Percentiles rank a stretch among this genome's conserved stretches.
Conservation (phyloP, 1,140 invertebrate genomes). For the Nasonia longicornis region DNA sequence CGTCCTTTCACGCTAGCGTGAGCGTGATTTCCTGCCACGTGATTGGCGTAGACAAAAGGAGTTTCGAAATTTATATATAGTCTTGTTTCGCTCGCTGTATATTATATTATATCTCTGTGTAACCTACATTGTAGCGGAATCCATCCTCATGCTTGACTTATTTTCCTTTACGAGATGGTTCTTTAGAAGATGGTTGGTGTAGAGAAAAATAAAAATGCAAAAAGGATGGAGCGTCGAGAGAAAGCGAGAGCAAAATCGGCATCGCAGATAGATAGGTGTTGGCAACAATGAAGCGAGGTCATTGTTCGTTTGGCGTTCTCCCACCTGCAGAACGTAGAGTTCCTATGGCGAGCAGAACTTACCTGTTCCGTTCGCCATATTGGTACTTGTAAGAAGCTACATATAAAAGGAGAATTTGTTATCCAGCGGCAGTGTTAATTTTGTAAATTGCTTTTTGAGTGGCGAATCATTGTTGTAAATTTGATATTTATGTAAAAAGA, state of each 20-base stretch:
- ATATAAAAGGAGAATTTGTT: background rate
- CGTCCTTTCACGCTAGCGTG: background rate
- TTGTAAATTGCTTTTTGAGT: background rate
- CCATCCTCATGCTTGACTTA: background rate
- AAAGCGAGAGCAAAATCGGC: conserved; percentile 9
- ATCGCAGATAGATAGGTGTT: conserved; percentile 38
- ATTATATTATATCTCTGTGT: background rate
- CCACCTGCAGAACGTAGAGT: conserved; percentile 39
- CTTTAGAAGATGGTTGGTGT: background rate
- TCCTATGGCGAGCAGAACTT: conserved; percentile 51
- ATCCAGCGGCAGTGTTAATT: background rate
- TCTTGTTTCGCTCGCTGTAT: background rate
- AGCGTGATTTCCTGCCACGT: conserved; percentile 14
- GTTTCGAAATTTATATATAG: conserved; percentile 8
- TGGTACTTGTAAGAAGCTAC: background rate
- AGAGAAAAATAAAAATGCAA: background rate
- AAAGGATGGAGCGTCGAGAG: background rate
- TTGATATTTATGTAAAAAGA: too few species aligned
- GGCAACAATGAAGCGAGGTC: conserved; percentile 59
- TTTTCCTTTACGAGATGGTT: background rate
- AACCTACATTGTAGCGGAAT: background rate
- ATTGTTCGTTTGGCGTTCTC: conserved; percentile 57
- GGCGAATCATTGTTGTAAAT: too few species aligned
- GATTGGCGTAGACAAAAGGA: background rate
- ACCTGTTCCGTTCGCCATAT: background rate